Percentiles rank a stretch among this genome's conserved stretches.
Conservation (phyloP, 2,113 vertebrate genomes). For the Microtus montanus region DNA sequence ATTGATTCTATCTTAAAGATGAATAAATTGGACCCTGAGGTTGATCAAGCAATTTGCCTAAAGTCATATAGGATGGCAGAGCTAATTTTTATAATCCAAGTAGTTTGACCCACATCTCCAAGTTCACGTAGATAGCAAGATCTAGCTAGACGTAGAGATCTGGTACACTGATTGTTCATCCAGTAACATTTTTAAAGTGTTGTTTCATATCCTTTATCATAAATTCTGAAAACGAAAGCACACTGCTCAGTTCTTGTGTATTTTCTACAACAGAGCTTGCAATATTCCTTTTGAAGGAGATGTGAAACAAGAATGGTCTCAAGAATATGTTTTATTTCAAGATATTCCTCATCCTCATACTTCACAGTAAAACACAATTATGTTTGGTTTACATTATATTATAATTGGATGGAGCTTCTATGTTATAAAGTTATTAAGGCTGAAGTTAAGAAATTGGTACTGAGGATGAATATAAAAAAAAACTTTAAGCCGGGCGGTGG, state of each 20-base stretch:
- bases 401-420: neutral
- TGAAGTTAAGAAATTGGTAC: neutral
- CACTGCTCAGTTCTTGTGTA: neutral
- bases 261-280: conserved; percentile 24
- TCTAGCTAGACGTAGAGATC: neutral
- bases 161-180: neutral
- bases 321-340: too few species aligned
- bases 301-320: too few species aligned
- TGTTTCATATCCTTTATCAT: neutral
- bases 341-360: too few species aligned
- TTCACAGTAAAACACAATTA: too few species aligned
- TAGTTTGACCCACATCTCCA: neutral
- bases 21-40: neutral
- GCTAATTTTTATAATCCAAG: neutral
- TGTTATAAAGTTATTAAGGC: neutral
- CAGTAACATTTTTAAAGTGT: neutral
- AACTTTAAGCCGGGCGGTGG: neutral
- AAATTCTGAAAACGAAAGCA: neutral
- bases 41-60: conserved; percentile 43
- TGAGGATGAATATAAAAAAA: neutral
- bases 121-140: neutral
- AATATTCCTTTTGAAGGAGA: too few species aligned
- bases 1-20: conserved; percentile 36
- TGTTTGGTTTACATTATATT: too few species aligned
- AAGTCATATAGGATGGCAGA: conserved; percentile 39